Percentiles rank a stretch among this genome's conserved stretches.
These are phyloP conservation scores for Scylla paramamosain DNA, from an alignment of 1,140 invertebrate species.

Conservation along the genomic window DNA sequence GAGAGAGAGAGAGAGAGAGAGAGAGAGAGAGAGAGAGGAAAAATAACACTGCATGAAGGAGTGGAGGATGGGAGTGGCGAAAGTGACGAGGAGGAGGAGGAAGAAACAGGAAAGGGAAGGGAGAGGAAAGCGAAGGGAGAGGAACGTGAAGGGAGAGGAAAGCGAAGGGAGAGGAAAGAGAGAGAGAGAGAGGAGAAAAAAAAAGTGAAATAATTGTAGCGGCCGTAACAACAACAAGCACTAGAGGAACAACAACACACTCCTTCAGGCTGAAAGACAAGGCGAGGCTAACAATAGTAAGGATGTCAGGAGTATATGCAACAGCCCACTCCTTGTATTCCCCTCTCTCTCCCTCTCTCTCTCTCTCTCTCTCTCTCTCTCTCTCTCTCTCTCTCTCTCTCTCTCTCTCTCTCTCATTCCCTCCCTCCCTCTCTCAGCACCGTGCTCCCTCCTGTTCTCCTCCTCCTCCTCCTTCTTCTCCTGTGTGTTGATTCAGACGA, in stretches of 20 bases:
- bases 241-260: background rate
- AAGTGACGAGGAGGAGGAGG: background rate
- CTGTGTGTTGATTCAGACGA: constrained; percentile 44
- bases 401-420: background rate
- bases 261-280: background rate
- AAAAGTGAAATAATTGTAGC: background rate
- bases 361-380: background rate
- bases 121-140: background rate
- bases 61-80: background rate
- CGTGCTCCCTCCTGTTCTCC: background rate
- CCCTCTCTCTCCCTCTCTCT: background rate
- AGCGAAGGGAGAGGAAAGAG: background rate
- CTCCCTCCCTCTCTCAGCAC: background rate
- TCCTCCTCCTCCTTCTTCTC: background rate
- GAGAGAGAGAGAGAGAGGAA: no score
- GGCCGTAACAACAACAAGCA: background rate
- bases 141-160: background rate
- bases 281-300: background rate
- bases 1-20: background rate
- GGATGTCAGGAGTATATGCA: background rate
- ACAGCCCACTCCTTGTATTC: background rate
- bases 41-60: no score
- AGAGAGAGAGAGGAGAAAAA: background rate
- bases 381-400: background rate
- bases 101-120: background rate